Conservation (phyloP, 2,797 vertebrate genomes). For the Sternotherus odoratus region DNA sequence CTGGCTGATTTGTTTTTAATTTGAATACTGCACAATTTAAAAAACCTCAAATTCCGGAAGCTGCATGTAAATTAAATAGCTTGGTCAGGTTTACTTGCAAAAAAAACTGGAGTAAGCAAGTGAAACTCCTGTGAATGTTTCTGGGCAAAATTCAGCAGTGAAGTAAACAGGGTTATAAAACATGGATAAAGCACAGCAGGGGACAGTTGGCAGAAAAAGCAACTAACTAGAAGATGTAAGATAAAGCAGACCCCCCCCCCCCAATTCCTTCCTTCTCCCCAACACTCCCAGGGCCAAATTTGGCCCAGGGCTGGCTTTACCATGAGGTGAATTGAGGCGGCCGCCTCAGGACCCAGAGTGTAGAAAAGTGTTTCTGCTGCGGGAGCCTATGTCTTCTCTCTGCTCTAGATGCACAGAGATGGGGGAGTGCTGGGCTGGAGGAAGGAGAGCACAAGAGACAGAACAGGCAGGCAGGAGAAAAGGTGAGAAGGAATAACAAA, state of each 20-base stretch:
- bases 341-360: too few relatives aligned
- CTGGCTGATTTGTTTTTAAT: conserved; percentile 61
- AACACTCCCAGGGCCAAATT: background rate
- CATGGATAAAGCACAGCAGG: background rate
- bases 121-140: background rate
- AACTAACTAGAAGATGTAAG: background rate
- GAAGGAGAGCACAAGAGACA: too few relatives aligned
- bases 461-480: too few relatives aligned
- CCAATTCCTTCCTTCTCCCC: fast-evolving
- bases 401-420: too few relatives aligned
- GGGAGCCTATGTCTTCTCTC: too few relatives aligned
- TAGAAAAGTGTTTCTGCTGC: too few relatives aligned
- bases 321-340: too few relatives aligned
- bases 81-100: conserved; percentile 13
- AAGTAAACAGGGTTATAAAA: background rate
- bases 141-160: background rate
- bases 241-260: background rate
- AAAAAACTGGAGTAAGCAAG: conserved; percentile 11
- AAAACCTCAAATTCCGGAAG: conserved; percentile 46
- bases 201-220: background rate
- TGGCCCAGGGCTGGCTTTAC: background rate
- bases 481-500: too few relatives aligned
- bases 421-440: too few relatives aligned
- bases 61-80: conserved; percentile 68
- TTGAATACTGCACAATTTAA: conserved; percentile 70